These are phyloP conservation scores for Redunca redunca DNA, from an alignment of 2,113 vertebrate genomes.

Conservation along the genomic window DNA sequence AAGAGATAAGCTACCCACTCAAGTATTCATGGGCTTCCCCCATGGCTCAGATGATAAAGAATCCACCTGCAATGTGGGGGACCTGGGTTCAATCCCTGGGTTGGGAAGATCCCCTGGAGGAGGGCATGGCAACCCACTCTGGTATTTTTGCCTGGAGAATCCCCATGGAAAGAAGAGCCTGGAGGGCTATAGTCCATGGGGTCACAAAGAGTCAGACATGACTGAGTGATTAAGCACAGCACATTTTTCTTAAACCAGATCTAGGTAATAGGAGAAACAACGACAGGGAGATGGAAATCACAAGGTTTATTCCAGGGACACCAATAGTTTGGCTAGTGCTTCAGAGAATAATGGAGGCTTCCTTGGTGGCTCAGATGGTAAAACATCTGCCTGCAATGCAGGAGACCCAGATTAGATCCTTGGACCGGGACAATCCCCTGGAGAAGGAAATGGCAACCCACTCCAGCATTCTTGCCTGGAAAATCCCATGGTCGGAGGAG, in stretches of 20 bases:
- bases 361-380: neutral
- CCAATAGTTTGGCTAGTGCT: neutral
- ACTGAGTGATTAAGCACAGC: neutral
- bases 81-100: neutral
- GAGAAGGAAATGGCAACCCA: neutral
- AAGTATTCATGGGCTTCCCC: neutral
- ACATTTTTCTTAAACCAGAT: neutral
- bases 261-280: neutral
- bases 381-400: neutral
- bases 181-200: neutral
- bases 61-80: neutral
- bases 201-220: neutral
- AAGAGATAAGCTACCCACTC: neutral
- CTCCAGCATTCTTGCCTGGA: neutral
- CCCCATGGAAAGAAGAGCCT: neutral
- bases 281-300: neutral
- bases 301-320: neutral
- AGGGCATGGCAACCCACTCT: neutral
- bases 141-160: neutral
- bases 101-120: neutral
- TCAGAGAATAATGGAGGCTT: neutral
- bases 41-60: neutral
- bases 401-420: neutral
- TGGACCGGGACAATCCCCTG: fast-evolving
- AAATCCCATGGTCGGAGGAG: neutral